These are phyloP conservation scores for Trissolcus brochymenae DNA, from an alignment of 2,888 invertebrate genomes.

Conservation along the genomic window DNA sequence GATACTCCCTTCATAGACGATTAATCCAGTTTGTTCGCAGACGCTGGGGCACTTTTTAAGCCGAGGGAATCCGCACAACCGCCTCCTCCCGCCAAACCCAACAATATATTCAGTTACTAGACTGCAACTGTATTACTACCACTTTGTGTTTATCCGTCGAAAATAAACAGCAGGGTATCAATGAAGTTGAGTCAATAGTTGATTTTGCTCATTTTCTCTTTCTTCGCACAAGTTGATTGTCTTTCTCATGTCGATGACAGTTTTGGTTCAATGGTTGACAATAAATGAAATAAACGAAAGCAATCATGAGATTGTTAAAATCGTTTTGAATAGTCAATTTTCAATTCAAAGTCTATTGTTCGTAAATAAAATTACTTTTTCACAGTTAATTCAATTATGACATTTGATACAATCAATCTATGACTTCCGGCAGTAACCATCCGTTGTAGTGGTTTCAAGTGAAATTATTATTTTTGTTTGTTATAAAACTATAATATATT, in stretches of 20 bases:
- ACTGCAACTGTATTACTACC: slow-evolving; percentile 45
- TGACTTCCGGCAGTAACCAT: too few species aligned
- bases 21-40: slow-evolving; percentile 76
- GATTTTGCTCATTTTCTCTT: not conserved
- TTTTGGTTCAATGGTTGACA: too few species aligned
- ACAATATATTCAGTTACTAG: slow-evolving; percentile 73
- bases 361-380: too few species aligned
- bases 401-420: too few species aligned
- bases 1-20: slow-evolving; percentile 74
- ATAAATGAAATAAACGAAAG: too few species aligned
- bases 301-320: too few species aligned
- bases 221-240: not conserved
- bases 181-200: slow-evolving; percentile 37
- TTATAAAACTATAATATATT: too few species aligned
- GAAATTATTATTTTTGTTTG: too few species aligned
- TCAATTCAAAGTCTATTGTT: too few species aligned
- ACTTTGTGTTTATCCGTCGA: slow-evolving; percentile 48
- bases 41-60: slow-evolving; percentile 68
- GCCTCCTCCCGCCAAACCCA: slow-evolving; percentile 64
- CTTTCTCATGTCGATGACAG: not conserved
- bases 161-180: slow-evolving; percentile 55
- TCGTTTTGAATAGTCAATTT: too few species aligned
- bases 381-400: too few species aligned
- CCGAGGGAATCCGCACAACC: slow-evolving; percentile 75
- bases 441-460: too few species aligned